Base-by-base conservation (phyloP, 2,797 vertebrate species). In the Holocentrus rufus region DNA sequence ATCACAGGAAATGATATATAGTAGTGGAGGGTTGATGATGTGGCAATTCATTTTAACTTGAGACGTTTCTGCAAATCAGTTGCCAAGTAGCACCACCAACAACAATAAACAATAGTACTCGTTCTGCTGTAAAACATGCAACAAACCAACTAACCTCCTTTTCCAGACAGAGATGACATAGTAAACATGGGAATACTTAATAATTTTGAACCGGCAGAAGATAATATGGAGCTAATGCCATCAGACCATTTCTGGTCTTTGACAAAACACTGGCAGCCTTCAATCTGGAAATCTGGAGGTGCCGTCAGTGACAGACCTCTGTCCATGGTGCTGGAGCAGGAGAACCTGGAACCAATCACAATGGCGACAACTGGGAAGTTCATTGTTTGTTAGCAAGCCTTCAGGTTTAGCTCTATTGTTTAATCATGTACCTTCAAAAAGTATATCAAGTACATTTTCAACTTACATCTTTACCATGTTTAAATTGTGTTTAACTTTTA, bases 301-400 rank as follows among this genome's bases (percentile, higher is more conserved):
- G 13, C 13, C 13, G 17, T 23, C 9, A 42, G 31, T 17, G 47
- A 13, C 5, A 76, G 62, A 79, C 61, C 91, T 88, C 91, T 92
- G 90, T 92, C 92, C 89, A 89, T 90, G 92, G 91, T 92, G 84
- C 90, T 92, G 91, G 87, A 89, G 55, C 60, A 42, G 59, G 25
- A 72, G 46, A 59, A 53, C 44, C 46, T 23, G n/a, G 2, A 3
- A 34, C 49, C 3, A 82, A 58, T 18, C 25, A 18, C 65, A 15
- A 59, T 7, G 54, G 62, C 5, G 1, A 3, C 58, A 39, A 23
- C 18, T n/a, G 17, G 36, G n/a, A 34, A 10, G 30, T n/a, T 58
- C 20, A 36, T 18, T 57, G n/a, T 4, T 31, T 31, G 7, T 7
- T 18, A 31, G 55, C 20, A 25, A 14, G 55, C 18, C 17, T 34